Conservation (phyloP, 2,888 invertebrate species). For the Monochamus alternatus region DNA sequence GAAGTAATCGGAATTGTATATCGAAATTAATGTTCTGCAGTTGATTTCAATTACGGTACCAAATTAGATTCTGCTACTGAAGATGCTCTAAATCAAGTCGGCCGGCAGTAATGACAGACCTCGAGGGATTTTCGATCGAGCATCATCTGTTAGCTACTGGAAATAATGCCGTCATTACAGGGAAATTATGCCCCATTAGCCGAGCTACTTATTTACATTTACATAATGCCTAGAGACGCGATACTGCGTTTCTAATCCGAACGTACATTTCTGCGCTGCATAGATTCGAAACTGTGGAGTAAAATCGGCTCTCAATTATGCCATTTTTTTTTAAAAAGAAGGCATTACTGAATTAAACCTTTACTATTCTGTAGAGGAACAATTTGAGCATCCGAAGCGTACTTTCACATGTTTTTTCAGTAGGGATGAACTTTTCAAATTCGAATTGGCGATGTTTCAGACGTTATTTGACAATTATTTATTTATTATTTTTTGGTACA, state of each 20-base stretch:
- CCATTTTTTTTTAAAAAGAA: no score
- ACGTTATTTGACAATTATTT: no score
- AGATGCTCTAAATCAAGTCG: constrained; percentile 59
- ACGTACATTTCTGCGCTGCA: not conserved
- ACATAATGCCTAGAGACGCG: constrained; percentile 27
- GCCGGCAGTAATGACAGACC: constrained; percentile 58
- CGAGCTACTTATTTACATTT: constrained; percentile 39
- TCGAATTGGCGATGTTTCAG: no score
- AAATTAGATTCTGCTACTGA: constrained; percentile 61
- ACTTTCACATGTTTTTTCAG: no score
- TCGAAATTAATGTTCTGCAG: no score
- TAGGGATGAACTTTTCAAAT: no score
- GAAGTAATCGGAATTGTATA: no score
- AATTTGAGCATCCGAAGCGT: no score
- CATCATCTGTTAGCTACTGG: constrained; percentile 56
- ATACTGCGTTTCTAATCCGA: constrained; percentile 4
- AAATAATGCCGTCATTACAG: constrained; percentile 43
- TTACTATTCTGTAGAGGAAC: no score
- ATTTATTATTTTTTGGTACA: no score
- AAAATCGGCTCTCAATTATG: no score
- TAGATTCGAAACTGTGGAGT: not conserved
- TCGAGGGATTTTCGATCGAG: constrained; percentile 55
- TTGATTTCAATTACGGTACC: constrained; percentile 53
- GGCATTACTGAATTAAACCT: no score
- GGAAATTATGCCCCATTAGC: constrained; percentile 37